phyloP scores from a whole-genome alignment of 2,113 vertebrate species.

The Enhydra lutris region DNA sequence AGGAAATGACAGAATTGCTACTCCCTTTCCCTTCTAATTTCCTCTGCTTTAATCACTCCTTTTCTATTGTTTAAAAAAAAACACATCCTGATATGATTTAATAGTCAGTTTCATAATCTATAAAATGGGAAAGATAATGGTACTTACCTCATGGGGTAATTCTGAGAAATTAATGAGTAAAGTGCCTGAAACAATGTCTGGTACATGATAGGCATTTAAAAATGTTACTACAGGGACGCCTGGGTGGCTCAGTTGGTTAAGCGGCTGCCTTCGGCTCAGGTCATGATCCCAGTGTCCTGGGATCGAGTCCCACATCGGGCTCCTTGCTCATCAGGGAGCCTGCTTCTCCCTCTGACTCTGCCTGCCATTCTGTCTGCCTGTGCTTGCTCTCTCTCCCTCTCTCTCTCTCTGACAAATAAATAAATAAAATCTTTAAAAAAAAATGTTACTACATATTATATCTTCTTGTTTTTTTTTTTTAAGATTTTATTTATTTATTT shows the following conservation, averaged over 20 bases:
- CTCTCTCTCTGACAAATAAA: too few relatives aligned
- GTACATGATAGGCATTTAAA: not conserved
- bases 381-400: too few relatives aligned
- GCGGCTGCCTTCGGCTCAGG: too few relatives aligned
- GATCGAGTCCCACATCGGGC: too few relatives aligned
- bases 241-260: too few relatives aligned
- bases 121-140: not conserved
- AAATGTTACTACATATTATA: not conserved
- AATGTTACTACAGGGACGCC: not conserved
- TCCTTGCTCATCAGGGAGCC: too few relatives aligned
- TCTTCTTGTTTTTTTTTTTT: not conserved
- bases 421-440: too few relatives aligned
- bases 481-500: too few relatives aligned
- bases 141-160: not conserved
- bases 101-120: not conserved
- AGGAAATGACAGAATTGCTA: not conserved
- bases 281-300: too few relatives aligned
- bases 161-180: not conserved
- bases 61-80: not conserved
- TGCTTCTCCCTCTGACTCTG: too few relatives aligned
- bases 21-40: not conserved
- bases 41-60: not conserved
- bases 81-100: not conserved
- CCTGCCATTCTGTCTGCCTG: too few relatives aligned
- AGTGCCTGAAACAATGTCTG: not conserved